These are phyloP conservation scores for Bryconaethiops microstoma DNA, from an alignment of 2,797 vertebrate species.

Conservation along the genomic window DNA sequence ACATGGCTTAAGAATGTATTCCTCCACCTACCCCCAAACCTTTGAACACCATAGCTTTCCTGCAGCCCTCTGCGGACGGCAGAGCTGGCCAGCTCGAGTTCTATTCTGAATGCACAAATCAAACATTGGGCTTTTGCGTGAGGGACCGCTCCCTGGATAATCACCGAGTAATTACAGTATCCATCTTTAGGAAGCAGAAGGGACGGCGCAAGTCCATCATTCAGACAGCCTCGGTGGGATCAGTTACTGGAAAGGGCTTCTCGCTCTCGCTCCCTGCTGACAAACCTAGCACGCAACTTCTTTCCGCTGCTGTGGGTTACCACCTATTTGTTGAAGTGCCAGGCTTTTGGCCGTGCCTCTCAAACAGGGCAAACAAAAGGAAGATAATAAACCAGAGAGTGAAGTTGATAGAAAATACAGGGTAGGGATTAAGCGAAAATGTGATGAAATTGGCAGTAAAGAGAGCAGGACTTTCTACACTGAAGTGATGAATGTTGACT, in stretches of 20 bases:
- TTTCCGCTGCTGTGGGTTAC: constrained; percentile 40
- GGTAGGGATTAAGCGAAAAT: neutral
- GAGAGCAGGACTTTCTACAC: constrained; percentile 42
- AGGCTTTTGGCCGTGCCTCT: constrained; percentile 22
- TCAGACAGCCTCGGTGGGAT: constrained; percentile 53
- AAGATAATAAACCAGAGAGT: neutral
- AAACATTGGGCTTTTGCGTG: constrained; percentile 50
- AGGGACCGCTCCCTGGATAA: constrained; percentile 62
- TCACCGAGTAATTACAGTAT: constrained; percentile 59
- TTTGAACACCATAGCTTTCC: constrained; percentile 46
- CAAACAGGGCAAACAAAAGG: neutral
- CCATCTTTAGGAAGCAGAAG: constrained; percentile 51
- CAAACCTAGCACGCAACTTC: constrained; percentile 30
- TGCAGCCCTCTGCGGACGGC: constrained; percentile 31
- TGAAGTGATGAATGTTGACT: constrained; percentile 33
- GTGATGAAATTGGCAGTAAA: neutral
- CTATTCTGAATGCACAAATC: constrained; percentile 64
- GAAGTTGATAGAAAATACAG: neutral
- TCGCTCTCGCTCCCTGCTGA: constrained; percentile 34
- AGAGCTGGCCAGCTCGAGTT: constrained; percentile 39
- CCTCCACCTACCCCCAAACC: constrained; percentile 6
- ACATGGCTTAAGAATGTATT: constrained; percentile 37
- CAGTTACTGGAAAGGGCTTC: constrained; percentile 71
- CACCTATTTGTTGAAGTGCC: constrained; percentile 36
- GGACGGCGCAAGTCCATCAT: constrained; percentile 64